A percentile compares a stretch with the other conserved stretches of the same genome.
phyloP scores from a whole-genome alignment of 2,113 vertebrate species.

The Willisornis vidua region DNA sequence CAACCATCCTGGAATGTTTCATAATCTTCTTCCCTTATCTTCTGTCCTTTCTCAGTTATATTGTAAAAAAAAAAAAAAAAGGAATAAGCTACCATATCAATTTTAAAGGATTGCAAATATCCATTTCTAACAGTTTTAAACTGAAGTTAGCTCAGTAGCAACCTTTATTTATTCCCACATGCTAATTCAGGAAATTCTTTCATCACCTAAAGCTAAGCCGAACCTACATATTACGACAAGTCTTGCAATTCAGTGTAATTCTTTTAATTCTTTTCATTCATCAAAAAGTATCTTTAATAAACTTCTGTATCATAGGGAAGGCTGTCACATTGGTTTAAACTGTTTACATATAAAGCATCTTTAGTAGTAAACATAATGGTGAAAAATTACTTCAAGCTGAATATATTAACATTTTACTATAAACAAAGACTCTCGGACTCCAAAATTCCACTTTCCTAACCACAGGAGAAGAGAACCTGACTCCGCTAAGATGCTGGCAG shows the following conservation, averaged over 20 bases:
- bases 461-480: neutral
- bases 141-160: neutral
- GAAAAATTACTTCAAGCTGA: neutral
- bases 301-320: neutral
- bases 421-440: neutral
- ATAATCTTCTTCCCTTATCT: neutral
- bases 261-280: neutral
- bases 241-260: neutral
- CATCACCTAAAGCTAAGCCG: neutral
- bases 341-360: neutral
- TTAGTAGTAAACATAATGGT: neutral
- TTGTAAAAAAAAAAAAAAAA: neutral
- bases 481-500: neutral
- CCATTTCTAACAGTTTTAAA: neutral
- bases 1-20: neutral
- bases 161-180: neutral
- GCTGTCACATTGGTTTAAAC: neutral
- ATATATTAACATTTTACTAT: neutral
- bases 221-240: neutral
- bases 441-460: neutral
- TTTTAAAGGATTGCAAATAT: neutral
- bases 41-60: neutral
- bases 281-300: neutral
- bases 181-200: neutral
- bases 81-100: fast-evolving